Percentiles rank a stretch among this genome's conserved stretches.
phyloP scores from a whole-genome alignment of 2,797 vertebrate genomes.

The Macropus fuliginosus region DNA sequence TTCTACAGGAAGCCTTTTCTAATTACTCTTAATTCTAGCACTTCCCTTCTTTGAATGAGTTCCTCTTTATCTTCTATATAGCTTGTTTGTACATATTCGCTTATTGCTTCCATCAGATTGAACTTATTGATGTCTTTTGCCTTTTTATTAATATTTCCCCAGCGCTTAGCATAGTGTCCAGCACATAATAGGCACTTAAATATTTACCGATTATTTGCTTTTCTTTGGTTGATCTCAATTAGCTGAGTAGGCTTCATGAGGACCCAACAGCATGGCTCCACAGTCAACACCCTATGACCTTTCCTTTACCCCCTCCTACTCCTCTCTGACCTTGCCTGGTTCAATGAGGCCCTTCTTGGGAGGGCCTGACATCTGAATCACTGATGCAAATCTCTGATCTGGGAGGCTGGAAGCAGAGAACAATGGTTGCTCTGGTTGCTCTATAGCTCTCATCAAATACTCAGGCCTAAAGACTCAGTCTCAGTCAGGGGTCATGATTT shows the following conservation, averaged over 20 bases:
- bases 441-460: too few relatives aligned
- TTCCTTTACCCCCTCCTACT: not conserved
- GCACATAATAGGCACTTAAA: not conserved
- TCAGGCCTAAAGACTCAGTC: too few relatives aligned
- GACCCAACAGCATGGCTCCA: not conserved
- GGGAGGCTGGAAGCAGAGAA: too few relatives aligned
- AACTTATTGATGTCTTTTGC: not conserved
- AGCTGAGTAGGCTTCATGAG: not conserved
- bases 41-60: not conserved
- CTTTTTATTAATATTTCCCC: not conserved
- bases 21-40: not conserved
- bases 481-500: too few relatives aligned
- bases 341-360: too few relatives aligned
- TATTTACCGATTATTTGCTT: not conserved
- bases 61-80: not conserved
- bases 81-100: not conserved
- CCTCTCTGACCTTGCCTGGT: not conserved
- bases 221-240: not conserved
- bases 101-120: not conserved
- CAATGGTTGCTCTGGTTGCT: too few relatives aligned
- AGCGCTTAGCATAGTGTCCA: not conserved
- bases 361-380: not conserved
- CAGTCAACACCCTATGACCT: not conserved
- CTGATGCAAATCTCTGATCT: not conserved
- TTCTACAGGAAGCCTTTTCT: not conserved